Conservation (phyloP, 2,888 invertebrate genomes). For the Drosophila monieri region DNA sequence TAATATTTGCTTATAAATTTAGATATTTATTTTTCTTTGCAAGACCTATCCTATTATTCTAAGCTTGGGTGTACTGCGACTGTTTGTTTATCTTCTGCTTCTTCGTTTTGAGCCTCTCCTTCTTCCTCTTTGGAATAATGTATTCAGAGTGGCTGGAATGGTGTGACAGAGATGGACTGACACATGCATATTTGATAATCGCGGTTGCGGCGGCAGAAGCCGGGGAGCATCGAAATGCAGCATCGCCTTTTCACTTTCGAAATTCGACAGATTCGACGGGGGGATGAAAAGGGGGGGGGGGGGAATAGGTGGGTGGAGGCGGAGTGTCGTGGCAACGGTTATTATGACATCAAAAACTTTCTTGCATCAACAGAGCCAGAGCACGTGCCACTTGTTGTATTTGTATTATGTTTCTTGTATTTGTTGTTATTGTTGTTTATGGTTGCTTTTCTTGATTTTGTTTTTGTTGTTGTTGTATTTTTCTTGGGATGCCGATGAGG, state of each 20-base stretch:
- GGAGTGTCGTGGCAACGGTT: slow-evolving; percentile 31
- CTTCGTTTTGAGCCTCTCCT: background rate
- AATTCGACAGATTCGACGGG: slow-evolving; percentile 18
- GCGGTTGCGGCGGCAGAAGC: background rate
- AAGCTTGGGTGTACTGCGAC: slow-evolving; percentile 2
- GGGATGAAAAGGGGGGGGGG: background rate
- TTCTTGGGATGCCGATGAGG: background rate
- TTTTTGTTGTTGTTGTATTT: background rate
- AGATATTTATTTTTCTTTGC: background rate
- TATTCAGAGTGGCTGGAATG: slow-evolving; percentile 24
- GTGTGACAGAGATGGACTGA: slow-evolving; percentile 19
- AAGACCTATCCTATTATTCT: background rate
- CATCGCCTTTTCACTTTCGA: slow-evolving; percentile 50
- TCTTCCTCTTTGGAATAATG: slow-evolving; percentile 41
- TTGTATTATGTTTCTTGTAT: background rate
- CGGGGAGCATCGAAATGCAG: slow-evolving; percentile 12
- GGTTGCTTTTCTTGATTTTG: slow-evolving; percentile 3
- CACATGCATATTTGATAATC: slow-evolving; percentile 49
- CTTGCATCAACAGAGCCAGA: slow-evolving; percentile 27
- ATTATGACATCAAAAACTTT: slow-evolving; percentile 51
- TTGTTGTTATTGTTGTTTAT: too few species aligned
- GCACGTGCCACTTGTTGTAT: slow-evolving; percentile 42
- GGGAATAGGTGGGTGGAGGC: slow-evolving; percentile 3
- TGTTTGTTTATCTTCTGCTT: slow-evolving; percentile 29
- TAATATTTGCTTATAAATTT: background rate